These are phyloP conservation scores for Cordylochernes scorpioides DNA, from an alignment of 2,888 invertebrate genomes.

Conservation along the genomic window DNA sequence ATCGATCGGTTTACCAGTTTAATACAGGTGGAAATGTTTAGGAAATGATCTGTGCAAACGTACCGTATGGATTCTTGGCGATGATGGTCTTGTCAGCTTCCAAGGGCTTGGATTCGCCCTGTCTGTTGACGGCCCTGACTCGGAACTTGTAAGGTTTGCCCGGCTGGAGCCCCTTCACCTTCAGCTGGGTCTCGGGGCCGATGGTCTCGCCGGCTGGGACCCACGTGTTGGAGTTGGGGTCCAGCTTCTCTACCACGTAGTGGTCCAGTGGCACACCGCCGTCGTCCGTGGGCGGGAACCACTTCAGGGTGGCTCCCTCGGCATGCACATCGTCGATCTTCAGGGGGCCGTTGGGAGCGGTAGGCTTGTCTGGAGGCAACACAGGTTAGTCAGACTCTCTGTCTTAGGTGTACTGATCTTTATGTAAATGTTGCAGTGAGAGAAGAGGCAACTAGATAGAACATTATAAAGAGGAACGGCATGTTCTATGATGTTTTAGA, in stretches of 20 bases:
- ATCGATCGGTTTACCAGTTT: no score
- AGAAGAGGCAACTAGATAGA: no score
- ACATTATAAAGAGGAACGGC: no score
- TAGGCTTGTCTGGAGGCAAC: conserved; percentile 35
- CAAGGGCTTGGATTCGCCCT: conserved; percentile 74
- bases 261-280: conserved; percentile 77
- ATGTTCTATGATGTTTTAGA: no score
- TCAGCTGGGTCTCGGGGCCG: conserved; percentile 41
- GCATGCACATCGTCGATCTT: conserved; percentile 70
- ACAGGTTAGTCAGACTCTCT: no score
- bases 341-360: conserved; percentile 75
- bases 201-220: conserved; percentile 56
- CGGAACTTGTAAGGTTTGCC: conserved; percentile 86
- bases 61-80: conserved; percentile 87
- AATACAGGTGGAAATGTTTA: neutral
- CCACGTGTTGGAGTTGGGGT: conserved; percentile 74
- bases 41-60: conserved; percentile 14
- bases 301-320: conserved; percentile 72
- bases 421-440: no score
- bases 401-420: no score
- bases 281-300: conserved; percentile 88
- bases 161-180: conserved; percentile 36
- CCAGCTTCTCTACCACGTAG: conserved; percentile 88
- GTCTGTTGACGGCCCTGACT: conserved; percentile 59
- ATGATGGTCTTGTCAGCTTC: conserved; percentile 54